phyloP scores from a whole-genome alignment of 2,113 vertebrate species.

The Lasiurus cinereus region DNA sequence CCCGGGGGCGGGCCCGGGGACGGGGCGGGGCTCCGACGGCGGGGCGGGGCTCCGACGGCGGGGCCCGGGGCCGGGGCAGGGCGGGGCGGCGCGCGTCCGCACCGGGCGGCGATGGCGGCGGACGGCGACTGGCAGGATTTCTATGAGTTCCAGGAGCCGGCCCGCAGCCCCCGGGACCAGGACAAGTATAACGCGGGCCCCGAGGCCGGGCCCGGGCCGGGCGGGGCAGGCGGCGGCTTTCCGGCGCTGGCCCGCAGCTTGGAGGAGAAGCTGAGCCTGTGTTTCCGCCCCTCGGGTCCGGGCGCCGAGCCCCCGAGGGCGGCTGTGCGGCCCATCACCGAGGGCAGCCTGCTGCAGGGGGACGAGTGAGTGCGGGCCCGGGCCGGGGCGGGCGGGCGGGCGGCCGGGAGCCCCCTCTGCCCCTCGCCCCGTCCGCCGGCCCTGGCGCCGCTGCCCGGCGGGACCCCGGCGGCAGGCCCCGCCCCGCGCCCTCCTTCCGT shows the following conservation, averaged over 20 bases:
- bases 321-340: constrained; percentile 91
- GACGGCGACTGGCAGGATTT: constrained; percentile 99
- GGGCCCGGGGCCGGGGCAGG: background rate
- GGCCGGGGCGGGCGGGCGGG: background rate
- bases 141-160: constrained; percentile 94
- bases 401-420: constrained; percentile 34
- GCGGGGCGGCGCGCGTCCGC: constrained; percentile 39
- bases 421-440: background rate
- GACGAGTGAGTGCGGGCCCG: constrained; percentile 93
- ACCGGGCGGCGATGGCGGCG: constrained; percentile 91
- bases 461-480: background rate
- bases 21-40: background rate
- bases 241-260: constrained; percentile 92
- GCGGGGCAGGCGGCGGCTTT: constrained; percentile 89
- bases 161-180: constrained; percentile 85
- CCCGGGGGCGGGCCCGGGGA: background rate
- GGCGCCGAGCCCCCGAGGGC: constrained; percentile 86
- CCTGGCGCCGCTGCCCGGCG: background rate
- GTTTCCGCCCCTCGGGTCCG: constrained; percentile 89
- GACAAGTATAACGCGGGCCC: constrained; percentile 86
- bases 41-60: background rate
- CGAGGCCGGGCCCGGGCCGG: constrained; percentile 64
- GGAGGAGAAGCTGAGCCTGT: constrained; percentile 93
- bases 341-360: constrained; percentile 92
- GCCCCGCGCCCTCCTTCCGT: constrained; percentile 61